Base-by-base conservation (phyloP, 2,888 invertebrate genomes). In the Philhelius pedissequus region DNA sequence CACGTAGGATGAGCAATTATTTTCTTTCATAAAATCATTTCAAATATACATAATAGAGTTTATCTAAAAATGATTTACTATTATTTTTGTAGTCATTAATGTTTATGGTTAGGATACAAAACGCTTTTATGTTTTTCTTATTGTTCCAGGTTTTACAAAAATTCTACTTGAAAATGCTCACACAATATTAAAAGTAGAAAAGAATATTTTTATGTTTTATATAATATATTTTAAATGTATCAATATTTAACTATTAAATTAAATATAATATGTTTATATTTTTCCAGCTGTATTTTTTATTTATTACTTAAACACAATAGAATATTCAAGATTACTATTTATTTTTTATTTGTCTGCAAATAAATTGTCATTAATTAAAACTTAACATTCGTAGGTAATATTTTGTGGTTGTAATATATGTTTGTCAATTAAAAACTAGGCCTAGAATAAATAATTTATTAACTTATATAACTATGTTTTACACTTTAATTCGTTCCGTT, bases 311-410 rank as follows among this genome's bases (percentile, higher is more conserved):
- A 73, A 84, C 80, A 86, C 78, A 70, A 76, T 54, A 69, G 52
- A 32, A 50, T 73, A 78, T 43, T 79, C 13, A 73, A 52, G 18
- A 73, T 73, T 22, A 79, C 13, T 50, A 27, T 48, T 32, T 54
- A 52, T 4, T 32, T 22, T 25, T 74, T 76, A 60, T 60, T 69
- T 9, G 22, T 68, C 60, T 76, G 81, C 81, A 83, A 83, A 83
- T 66, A 74, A 79, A 79, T 54, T 79, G 66, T 74, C 70, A 75
- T 74, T 83, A 79, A 83, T 83, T 48, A 69, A 82, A 82, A 83
- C 79, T 83, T 79, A 83, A 83, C 82, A 83, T 78, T 78, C 68
- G 73, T 78, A 83, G 78, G 73, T 78, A 78, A 74, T 78, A 78
- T 77, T 71, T 82, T 60, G 64, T 69, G 79, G 66, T 70, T 73